These are phyloP conservation scores for Rutpela maculata DNA, from an alignment of 2,888 invertebrate genomes.

Conservation along the genomic window DNA sequence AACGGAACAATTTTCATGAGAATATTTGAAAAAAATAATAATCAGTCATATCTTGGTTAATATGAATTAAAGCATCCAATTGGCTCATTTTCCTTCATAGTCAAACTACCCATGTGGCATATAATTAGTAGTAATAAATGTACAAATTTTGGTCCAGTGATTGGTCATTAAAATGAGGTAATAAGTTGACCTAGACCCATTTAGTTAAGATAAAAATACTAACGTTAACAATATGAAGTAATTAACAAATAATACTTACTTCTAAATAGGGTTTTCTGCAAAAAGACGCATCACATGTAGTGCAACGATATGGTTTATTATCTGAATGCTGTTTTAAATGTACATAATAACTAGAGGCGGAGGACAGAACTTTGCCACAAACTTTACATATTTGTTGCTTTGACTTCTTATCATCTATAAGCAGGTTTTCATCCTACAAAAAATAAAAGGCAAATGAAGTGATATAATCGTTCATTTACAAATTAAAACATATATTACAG, in stretches of 20 bases:
- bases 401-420: slow-evolving; percentile 74
- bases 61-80: too few relatives aligned
- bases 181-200: too few relatives aligned
- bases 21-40: too few relatives aligned
- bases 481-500: neutral
- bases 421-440: slow-evolving; percentile 28
- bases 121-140: too few relatives aligned
- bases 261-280: slow-evolving; percentile 88
- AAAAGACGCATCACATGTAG: slow-evolving; percentile 86
- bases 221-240: too few relatives aligned
- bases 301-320: slow-evolving; percentile 87
- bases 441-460: neutral
- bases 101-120: too few relatives aligned
- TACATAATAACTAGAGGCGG: slow-evolving; percentile 87
- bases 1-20: too few relatives aligned
- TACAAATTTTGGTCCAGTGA: too few relatives aligned
- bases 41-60: too few relatives aligned
- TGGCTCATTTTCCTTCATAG: too few relatives aligned
- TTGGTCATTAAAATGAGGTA: too few relatives aligned
- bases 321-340: slow-evolving; percentile 90
- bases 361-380: slow-evolving; percentile 86
- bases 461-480: neutral
- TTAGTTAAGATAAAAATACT: too few relatives aligned
- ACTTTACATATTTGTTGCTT: slow-evolving; percentile 87
- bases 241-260: slow-evolving; percentile 59